Base-by-base conservation (phyloP, 2,113 vertebrate species). In the Prolemur simus region DNA sequence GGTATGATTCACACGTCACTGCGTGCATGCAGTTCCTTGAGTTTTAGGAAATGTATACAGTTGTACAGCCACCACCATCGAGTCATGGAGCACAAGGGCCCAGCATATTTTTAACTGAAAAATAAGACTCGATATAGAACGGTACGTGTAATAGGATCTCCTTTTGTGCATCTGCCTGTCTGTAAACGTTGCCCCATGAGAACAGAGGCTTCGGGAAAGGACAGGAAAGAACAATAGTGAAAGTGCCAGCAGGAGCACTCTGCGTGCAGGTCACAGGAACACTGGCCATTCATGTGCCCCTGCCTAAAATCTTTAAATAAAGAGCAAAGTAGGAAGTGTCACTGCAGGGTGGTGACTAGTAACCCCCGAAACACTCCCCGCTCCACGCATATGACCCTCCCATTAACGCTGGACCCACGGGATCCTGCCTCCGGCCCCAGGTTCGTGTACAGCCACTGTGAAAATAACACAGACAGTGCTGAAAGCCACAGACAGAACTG, bases 1-100 rank as follows among this genome's bases (percentile, higher is more conserved):
- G 12, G 69, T 23, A 0, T 14, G 2, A 5, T 15, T 17, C 47
- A 21, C 25, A n/a, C 21, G 0, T 18, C 23, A 0, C 8, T 0
- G 21, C 32, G 5, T 3, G 8, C 5, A 0, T 3, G 0, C 76
- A 4, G 64, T 8, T 54, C 18, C 6, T 6, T 54, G 52, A 20
- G 52, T 54, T 54, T 82, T 58, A 47, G 37, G 23, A 11, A 17
- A 27, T 25, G 66, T 23, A 20, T 45, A 23, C 23, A 6, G 29
- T 12, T 37, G 13, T 18, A 6, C 25, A 12, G 3, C 80, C 14
- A 1, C 63, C 49, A 14, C 66, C 11, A 10, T 21, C 47, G 34
- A 1, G 37, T 25, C 21, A 25, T 4, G 37, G 68, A 37, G 14
- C 32, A 27, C 49, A 42, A 64, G 39, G 37, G 8, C 56, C 82